Evolutionary conservation across 2,797 vertebrate genomes (phyloP).

Genomic region (Sebastes steindachneri): DNA sequence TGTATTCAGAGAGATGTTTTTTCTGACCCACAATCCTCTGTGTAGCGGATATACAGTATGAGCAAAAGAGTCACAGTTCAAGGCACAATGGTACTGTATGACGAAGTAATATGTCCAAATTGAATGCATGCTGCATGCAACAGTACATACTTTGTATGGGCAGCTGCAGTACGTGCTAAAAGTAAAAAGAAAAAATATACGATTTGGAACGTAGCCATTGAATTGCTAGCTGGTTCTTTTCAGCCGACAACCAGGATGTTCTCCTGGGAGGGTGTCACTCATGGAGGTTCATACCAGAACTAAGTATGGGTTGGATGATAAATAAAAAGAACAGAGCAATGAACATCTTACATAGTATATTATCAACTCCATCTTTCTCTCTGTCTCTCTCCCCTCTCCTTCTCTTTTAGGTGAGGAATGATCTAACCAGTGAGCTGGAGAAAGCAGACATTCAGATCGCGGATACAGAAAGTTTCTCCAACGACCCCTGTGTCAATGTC

Average conservation of each 20-base stretch:
- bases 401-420: conserved; percentile 92
- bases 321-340: neutral
- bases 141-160: too few species aligned
- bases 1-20: too few species aligned
- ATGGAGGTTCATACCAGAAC: neutral
- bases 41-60: too few species aligned
- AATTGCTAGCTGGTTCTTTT: neutral
- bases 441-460: conserved; percentile 97
- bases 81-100: too few species aligned
- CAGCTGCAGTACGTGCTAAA: too few species aligned
- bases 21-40: too few species aligned
- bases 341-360: neutral
- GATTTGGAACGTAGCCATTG: neutral
- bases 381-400: neutral
- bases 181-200: too few species aligned
- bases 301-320: neutral
- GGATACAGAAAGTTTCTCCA: conserved; percentile 98
- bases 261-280: neutral
- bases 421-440: conserved; percentile 95
- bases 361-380: neutral
- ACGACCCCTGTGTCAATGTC: conserved; percentile 96
- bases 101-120: too few species aligned
- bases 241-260: neutral
- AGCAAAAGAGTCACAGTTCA: too few species aligned
- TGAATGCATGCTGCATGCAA: too few species aligned